phyloP scores from a whole-genome alignment of 92 coral and sea anemone genomes.

The Epizoanthus rinbou region DNA sequence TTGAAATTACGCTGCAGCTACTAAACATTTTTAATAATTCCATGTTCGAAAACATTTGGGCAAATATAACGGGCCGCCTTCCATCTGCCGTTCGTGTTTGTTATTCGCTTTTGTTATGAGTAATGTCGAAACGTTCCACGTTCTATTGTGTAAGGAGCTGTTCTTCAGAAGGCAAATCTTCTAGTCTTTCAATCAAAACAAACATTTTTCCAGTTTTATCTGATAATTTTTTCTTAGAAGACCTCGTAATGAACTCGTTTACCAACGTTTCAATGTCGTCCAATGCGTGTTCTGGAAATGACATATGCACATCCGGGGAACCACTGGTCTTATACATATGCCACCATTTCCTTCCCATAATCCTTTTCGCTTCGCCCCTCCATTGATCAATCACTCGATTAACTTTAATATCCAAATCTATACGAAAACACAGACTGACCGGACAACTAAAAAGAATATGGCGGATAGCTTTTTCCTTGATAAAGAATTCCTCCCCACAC shows the following conservation, averaged over 20 bases:
- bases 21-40: no score
- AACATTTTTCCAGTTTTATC: constrained; percentile 40
- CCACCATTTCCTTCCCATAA: constrained; percentile 70
- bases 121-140: background rate
- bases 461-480: constrained; percentile 51
- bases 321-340: constrained; percentile 63
- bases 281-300: constrained; percentile 48
- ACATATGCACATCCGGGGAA: constrained; percentile 47
- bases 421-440: constrained; percentile 59
- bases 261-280: constrained; percentile 48
- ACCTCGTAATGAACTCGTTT: constrained; percentile 35
- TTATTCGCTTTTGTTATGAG: no score
- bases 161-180: constrained; percentile 47
- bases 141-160: background rate
- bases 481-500: constrained; percentile 50
- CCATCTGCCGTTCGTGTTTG: no score
- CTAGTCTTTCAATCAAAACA: constrained; percentile 56
- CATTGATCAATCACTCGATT: constrained; percentile 48
- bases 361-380: constrained; percentile 53
- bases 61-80: no score
- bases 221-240: constrained; percentile 32
- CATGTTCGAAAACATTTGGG: no score
- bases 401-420: constrained; percentile 51
- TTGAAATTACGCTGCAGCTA: no score
- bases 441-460: constrained; percentile 61